Percentiles rank a stretch among this genome's conserved stretches.
These are phyloP conservation scores for Bombus balteatus DNA, from an alignment of 1,140 invertebrate genomes.

Conservation along the genomic window DNA sequence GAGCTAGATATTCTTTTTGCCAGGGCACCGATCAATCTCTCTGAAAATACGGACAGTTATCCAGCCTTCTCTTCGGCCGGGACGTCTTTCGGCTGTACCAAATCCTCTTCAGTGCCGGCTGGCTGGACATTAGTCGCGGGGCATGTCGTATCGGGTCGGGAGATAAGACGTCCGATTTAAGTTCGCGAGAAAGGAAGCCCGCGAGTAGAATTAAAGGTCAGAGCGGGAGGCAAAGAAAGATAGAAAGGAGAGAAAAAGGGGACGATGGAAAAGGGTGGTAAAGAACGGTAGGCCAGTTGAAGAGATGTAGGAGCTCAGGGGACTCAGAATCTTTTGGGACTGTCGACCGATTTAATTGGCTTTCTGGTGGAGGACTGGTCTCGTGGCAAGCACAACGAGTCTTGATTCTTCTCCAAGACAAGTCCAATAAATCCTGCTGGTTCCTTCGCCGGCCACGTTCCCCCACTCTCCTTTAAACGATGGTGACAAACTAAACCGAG, in stretches of 20 bases:
- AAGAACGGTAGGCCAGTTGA: not conserved
- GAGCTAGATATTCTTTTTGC: conserved; percentile 50
- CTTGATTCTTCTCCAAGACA: conserved; percentile 69
- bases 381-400: conserved; percentile 67
- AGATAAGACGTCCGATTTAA: conserved; percentile 69
- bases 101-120: conserved; percentile 52
- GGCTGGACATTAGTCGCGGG: conserved; percentile 68
- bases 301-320: conserved; percentile 42
- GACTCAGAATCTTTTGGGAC: conserved; percentile 66
- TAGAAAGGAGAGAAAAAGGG: not conserved
- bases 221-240: not conserved
- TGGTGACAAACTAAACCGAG: conserved; percentile 69
- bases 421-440: conserved; percentile 68
- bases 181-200: conserved; percentile 64
- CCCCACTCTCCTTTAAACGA: conserved; percentile 51
- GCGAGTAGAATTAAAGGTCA: conserved; percentile 64
- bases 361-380: conserved; percentile 62
- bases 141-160: conserved; percentile 64
- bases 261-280: not conserved
- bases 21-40: conserved; percentile 61
- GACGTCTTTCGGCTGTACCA: conserved; percentile 36
- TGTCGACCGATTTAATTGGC: conserved; percentile 72
- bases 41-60: conserved; percentile 65
- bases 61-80: conserved; percentile 17
- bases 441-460: conserved; percentile 22